These are phyloP conservation scores for Mastomys natalensis DNA, from an alignment of 2,113 vertebrate species.

Conservation along the genomic window DNA sequence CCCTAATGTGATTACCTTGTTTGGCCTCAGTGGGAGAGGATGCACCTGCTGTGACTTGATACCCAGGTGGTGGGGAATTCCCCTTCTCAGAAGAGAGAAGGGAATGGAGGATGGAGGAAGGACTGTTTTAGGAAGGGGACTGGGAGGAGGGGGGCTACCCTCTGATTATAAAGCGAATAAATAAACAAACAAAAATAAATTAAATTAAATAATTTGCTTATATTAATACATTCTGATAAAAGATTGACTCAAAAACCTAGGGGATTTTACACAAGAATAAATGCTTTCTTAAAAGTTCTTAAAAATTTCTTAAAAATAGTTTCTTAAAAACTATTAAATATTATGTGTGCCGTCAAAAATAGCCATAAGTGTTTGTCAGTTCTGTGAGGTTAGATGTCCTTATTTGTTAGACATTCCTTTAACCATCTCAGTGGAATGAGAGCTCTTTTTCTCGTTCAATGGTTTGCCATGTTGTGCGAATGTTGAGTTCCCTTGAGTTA, in stretches of 20 bases:
- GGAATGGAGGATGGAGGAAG: too few species aligned
- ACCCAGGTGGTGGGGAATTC: too few species aligned
- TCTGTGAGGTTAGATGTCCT: background rate
- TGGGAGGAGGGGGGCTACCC: too few species aligned
- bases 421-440: background rate
- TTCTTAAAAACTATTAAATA: background rate
- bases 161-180: too few species aligned
- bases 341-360: background rate
- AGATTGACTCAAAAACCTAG: background rate
- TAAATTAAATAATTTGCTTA: background rate
- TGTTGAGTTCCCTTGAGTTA: background rate
- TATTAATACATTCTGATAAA: background rate
- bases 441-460: background rate
- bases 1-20: too few species aligned
- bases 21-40: too few species aligned
- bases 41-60: too few species aligned
- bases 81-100: too few species aligned
- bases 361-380: background rate
- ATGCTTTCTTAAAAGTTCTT: background rate
- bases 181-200: too few species aligned
- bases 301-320: too few species aligned
- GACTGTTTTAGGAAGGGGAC: too few species aligned
- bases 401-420: background rate
- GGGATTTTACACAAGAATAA: background rate
- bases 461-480: background rate